Conservation (phyloP, 2,797 vertebrate genomes). For the Hyperoplus lanceolatus region DNA sequence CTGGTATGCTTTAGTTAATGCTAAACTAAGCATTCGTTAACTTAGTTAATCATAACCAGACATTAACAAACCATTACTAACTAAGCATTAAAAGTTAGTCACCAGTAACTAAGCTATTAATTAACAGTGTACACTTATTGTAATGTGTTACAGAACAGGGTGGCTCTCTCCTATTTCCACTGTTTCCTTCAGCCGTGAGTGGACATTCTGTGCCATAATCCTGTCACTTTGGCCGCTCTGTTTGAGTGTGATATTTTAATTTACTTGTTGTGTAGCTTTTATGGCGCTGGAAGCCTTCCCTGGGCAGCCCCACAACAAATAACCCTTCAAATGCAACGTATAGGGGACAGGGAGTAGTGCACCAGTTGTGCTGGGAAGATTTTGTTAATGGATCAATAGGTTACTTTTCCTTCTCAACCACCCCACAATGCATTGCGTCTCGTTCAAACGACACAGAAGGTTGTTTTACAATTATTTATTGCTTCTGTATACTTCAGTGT, state of each 20-base stretch:
- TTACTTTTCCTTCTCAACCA: neutral
- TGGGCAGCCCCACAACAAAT: slow-evolving; percentile 37
- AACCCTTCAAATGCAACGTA: slow-evolving; percentile 42
- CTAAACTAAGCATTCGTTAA: no score
- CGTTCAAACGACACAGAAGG: no score
- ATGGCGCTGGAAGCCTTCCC: slow-evolving; percentile 54
- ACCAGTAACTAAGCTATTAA: no score
- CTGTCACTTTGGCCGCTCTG: slow-evolving; percentile 71
- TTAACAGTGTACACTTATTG: no score
- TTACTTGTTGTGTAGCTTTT: slow-evolving; percentile 58
- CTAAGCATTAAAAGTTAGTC: no score
- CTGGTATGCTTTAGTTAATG: no score
- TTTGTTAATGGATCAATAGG: no score
- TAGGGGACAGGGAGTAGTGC: slow-evolving; percentile 11
- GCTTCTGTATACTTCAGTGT: no score
- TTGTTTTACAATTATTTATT: no score
- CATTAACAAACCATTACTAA: no score
- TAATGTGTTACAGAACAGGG: slow-evolving; percentile 13
- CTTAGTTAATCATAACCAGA: no score
- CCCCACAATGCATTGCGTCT: no score
- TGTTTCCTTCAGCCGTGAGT: slow-evolving; percentile 54
- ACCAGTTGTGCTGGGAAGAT: slow-evolving; percentile 6
- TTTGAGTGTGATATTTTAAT: slow-evolving; percentile 80
- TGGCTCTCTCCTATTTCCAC: slow-evolving; percentile 53
- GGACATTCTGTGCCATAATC: slow-evolving; percentile 73